phyloP scores from a whole-genome alignment of 2,797 vertebrate genomes.

The Platyrinchus mystaceus region DNA sequence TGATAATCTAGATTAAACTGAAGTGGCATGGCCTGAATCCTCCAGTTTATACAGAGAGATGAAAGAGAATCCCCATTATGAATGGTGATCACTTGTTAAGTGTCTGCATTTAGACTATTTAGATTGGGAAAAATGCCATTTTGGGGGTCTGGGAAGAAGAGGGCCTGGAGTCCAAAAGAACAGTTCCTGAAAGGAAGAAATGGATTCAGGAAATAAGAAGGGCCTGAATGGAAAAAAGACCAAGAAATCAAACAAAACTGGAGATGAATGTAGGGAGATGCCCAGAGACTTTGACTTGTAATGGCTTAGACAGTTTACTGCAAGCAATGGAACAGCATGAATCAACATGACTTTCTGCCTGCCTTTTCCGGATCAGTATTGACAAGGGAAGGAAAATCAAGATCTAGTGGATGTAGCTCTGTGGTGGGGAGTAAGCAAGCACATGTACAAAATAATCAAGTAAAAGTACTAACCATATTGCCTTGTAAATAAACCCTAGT shows the following conservation, averaged over 20 bases:
- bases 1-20: neutral
- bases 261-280: neutral
- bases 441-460: neutral
- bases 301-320: neutral
- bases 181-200: neutral
- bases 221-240: neutral
- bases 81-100: neutral
- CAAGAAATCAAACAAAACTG: neutral
- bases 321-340: neutral
- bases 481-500: neutral
- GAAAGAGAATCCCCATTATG: neutral
- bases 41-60: neutral
- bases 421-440: neutral
- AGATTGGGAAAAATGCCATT: neutral
- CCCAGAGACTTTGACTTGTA: neutral
- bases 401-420: neutral
- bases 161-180: neutral
- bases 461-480: neutral
- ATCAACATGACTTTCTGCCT: neutral
- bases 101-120: neutral
- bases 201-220: neutral
- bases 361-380: neutral
- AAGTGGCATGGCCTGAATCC: neutral
- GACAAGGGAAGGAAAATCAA: neutral
- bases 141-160: neutral